phyloP scores from a whole-genome alignment of 2,113 vertebrate species.

The Psettodes erumei region DNA sequence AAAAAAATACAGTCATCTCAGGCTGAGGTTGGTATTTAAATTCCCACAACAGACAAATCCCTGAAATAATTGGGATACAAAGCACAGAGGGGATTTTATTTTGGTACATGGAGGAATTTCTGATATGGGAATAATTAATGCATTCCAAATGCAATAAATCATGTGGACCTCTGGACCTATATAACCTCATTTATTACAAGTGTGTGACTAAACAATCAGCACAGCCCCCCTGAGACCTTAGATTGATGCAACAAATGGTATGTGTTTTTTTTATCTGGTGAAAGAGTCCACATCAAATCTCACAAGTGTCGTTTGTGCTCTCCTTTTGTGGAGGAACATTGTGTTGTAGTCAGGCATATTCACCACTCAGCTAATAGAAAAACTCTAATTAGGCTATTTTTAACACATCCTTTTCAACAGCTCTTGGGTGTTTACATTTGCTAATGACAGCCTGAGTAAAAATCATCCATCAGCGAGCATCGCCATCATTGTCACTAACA shows the following conservation, averaged over 20 bases:
- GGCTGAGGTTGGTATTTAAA: slow-evolving; percentile 58
- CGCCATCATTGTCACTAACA: slow-evolving; percentile 73
- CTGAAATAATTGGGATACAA: slow-evolving; percentile 66
- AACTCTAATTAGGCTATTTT: slow-evolving; percentile 84
- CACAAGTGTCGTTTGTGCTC: slow-evolving; percentile 63
- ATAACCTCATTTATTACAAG: slow-evolving; percentile 26
- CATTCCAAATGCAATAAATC: slow-evolving; percentile 57
- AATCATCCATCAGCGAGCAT: slow-evolving; percentile 79
- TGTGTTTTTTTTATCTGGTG: slow-evolving; percentile 12
- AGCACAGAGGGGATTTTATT: slow-evolving; percentile 28
- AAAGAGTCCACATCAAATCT: slow-evolving; percentile 41
- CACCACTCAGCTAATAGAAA: slow-evolving; percentile 70
- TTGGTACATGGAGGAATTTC: slow-evolving; percentile 23
- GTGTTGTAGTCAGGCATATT: slow-evolving; percentile 70
- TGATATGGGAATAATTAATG: slow-evolving; percentile 54
- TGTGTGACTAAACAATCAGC: slow-evolving; percentile 32
- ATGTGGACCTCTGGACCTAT: slow-evolving; percentile 34
- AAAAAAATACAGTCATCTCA: slow-evolving; percentile 59
- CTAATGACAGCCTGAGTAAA: slow-evolving; percentile 77
- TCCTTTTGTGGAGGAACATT: slow-evolving; percentile 52
- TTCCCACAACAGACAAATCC: slow-evolving; percentile 36
- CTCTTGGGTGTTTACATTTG: slow-evolving; percentile 77
- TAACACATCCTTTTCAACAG: slow-evolving; percentile 76
- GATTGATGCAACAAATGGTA: slow-evolving; percentile 38
- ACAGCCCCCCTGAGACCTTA: slow-evolving; percentile 2